Conservation (phyloP, 2,113 vertebrate species). For the Notothenia rossii region DNA sequence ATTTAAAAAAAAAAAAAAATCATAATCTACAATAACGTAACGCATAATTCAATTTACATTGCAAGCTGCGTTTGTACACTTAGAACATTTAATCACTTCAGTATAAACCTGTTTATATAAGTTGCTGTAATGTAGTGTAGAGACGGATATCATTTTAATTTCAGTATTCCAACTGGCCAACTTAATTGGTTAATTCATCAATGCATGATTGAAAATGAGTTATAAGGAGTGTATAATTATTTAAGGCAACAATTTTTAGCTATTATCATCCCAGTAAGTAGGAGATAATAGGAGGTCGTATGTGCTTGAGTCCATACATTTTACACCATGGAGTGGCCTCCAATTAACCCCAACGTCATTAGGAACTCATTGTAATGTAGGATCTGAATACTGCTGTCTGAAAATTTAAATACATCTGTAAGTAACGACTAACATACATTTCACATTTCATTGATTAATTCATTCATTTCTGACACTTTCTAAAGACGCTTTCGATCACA, state of each 20-base stretch:
- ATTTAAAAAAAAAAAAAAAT: conserved; percentile 7
- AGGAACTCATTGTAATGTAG: background rate
- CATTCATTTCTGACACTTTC: background rate
- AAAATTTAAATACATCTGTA: conserved; percentile 2
- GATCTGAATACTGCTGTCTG: background rate
- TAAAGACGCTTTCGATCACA: conserved; percentile 1
- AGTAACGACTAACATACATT: background rate
- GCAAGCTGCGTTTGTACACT: background rate
- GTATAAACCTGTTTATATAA: too few relatives aligned
- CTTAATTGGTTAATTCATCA: background rate
- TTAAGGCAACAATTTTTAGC: conserved; percentile 1
- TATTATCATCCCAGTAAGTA: background rate
- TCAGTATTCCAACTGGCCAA: background rate
- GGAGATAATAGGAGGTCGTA: background rate
- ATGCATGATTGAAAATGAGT: background rate
- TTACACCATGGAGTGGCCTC: background rate
- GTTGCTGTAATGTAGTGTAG: background rate
- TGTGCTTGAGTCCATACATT: background rate
- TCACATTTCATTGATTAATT: background rate
- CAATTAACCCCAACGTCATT: background rate
- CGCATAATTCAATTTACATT: background rate
- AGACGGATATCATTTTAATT: background rate
- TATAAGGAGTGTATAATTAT: background rate
- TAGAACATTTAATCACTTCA: too few relatives aligned
- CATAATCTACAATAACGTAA: background rate